Evolutionary conservation across 2,797 vertebrate genomes (phyloP).

Genomic region (Sparidentex hasta): DNA sequence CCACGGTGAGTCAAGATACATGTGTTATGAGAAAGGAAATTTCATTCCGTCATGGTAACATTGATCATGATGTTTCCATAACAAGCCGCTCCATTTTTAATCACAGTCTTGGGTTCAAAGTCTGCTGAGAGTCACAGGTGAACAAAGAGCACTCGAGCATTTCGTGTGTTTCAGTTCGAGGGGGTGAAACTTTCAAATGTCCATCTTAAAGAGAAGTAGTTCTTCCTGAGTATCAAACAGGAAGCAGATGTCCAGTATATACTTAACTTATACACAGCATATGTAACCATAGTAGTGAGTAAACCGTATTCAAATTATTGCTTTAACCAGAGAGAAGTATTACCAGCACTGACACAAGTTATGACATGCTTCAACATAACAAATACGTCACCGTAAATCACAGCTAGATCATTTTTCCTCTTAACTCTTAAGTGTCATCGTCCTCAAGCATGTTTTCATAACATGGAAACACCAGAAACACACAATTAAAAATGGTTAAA

Average conservation of each 20-base stretch:
- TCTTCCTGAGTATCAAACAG: conserved; percentile 33
- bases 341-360: neutral
- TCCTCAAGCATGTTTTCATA: neutral
- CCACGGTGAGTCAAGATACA: too few species aligned
- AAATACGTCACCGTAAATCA: neutral
- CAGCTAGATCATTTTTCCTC: too few species aligned
- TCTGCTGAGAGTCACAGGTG: conserved; percentile 4
- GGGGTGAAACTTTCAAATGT: conserved; percentile 32
- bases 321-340: neutral
- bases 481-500: neutral
- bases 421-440: neutral
- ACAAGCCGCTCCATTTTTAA: neutral
- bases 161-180: conserved; percentile 18
- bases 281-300: neutral
- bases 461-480: neutral
- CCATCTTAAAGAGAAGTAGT: conserved; percentile 13
- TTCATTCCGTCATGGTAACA: too few species aligned
- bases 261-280: neutral
- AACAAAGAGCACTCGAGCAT: conserved; percentile 20
- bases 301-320: neutral
- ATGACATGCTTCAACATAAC: neutral
- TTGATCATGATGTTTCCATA: too few species aligned
- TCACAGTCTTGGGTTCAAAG: neutral
- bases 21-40: too few species aligned
- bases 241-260: neutral